A percentile compares a stretch with the other conserved stretches of the same genome.
phyloP scores from a whole-genome alignment of 1,140 invertebrate genomes.

The Sminthurides bifidus region DNA sequence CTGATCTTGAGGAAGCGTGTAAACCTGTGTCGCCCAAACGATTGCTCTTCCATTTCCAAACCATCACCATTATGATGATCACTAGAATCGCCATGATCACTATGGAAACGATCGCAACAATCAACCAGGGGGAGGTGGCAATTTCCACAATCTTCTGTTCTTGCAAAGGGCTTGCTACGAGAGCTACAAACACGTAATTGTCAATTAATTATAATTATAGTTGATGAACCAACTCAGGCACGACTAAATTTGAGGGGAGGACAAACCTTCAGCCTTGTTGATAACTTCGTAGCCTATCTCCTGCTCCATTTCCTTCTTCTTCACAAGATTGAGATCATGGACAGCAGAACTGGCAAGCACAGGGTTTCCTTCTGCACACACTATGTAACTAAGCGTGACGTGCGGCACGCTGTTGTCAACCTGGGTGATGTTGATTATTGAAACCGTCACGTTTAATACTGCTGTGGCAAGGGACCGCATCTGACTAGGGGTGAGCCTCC shows the following conservation, averaged over 20 bases:
- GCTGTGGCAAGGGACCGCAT: conserved; percentile 17
- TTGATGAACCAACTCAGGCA: no score
- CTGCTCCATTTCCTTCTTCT: conserved; percentile 30
- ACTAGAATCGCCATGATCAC: conserved; percentile 14
- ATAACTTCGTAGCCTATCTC: conserved; percentile 30
- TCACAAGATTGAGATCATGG: conserved; percentile 23
- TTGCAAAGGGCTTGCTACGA: conserved; percentile 10
- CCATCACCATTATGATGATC: conserved; percentile 18
- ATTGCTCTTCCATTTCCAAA: conserved; percentile 31
- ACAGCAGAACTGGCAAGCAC: conserved; percentile 24
- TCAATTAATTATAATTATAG: no score
- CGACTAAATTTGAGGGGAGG: neutral
- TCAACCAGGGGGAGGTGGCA: conserved; percentile 22
- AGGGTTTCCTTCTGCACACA: conserved; percentile 27
- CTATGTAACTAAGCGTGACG: conserved; percentile 24
- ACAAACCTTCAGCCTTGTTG: conserved; percentile 30
- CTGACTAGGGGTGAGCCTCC: conserved; percentile 6
- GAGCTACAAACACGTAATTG: conserved; percentile 13
- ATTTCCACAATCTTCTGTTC: neutral
- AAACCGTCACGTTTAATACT: conserved; percentile 26
- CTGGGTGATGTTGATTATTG: conserved; percentile 19
- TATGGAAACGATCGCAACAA: conserved; percentile 19
- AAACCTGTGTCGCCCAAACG: conserved; percentile 12
- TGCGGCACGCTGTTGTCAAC: neutral
- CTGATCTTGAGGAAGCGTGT: conserved; percentile 20